Evolutionary conservation across 2,113 vertebrate genomes (phyloP).

Genomic region (Equus przewalskii): DNA sequence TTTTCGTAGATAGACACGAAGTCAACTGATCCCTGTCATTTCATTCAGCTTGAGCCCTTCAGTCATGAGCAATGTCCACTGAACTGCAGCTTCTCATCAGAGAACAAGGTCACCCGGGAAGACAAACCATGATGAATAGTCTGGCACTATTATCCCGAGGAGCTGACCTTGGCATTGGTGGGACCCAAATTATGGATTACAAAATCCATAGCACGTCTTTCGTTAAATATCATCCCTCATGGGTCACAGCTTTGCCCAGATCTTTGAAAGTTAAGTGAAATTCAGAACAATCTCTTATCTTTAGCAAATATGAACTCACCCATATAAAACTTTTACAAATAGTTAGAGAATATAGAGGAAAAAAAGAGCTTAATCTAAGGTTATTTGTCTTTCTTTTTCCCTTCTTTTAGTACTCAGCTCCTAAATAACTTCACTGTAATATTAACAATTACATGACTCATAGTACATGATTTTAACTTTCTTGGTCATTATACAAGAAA

Average conservation of each 20-base stretch:
- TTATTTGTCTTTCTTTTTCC: constrained; percentile 75
- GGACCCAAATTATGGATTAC: constrained; percentile 16
- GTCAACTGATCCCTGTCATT: constrained; percentile 57
- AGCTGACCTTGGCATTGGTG: constrained; percentile 68
- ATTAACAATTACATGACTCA: constrained; percentile 84
- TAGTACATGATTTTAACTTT: constrained; percentile 78
- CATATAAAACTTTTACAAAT: constrained; percentile 55
- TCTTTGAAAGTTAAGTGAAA: constrained; percentile 53
- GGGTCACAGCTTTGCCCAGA: background rate
- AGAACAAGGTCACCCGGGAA: constrained; percentile 67
- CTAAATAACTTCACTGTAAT: constrained; percentile 80
- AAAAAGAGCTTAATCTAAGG: constrained; percentile 49
- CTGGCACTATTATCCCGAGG: constrained; percentile 18
- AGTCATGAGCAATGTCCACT: background rate
- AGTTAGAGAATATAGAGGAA: background rate
- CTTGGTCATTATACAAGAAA: constrained; percentile 75
- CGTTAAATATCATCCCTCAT: constrained; percentile 67
- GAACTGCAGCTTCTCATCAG: constrained; percentile 60
- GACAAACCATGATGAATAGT: constrained; percentile 74
- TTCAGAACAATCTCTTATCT: constrained; percentile 35
- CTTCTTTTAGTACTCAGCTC: constrained; percentile 56
- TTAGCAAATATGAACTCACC: constrained; percentile 61
- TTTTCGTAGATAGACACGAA: constrained; percentile 51
- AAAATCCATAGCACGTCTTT: constrained; percentile 71
- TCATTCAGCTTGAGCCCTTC: constrained; percentile 63